Conservation (phyloP, 2,797 vertebrate genomes). For the Anisognathus igniventris region DNA sequence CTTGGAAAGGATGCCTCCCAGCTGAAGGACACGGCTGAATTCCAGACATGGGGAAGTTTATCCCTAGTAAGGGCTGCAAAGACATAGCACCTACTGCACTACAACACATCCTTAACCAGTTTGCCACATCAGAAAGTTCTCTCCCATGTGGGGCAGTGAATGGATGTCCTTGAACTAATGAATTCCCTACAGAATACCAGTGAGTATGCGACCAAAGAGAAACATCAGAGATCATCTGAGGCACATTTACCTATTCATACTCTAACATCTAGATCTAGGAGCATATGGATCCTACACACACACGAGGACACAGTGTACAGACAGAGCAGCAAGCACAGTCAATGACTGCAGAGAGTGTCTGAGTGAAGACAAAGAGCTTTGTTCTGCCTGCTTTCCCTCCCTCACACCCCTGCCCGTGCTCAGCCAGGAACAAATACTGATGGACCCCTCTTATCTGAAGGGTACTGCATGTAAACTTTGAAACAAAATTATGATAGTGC, state of each 20-base stretch:
- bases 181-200: not conserved
- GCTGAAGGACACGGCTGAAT: not conserved
- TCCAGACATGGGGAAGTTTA: not conserved
- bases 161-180: not conserved
- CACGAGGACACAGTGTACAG: not conserved
- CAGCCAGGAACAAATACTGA: not conserved
- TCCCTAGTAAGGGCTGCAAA: not conserved
- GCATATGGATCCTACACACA: not conserved
- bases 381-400: not conserved
- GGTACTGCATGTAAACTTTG: not conserved
- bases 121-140: not conserved
- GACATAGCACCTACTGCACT: not conserved
- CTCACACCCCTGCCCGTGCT: not conserved
- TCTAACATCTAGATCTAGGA: not conserved
- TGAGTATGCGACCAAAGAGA: not conserved
- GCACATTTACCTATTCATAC: not conserved
- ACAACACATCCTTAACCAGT: not conserved
- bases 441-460: not conserved
- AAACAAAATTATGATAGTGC: not conserved
- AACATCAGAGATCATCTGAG: not conserved
- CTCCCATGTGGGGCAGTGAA: not conserved
- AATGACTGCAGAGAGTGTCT: not conserved
- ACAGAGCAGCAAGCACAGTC: not conserved
- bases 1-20: not conserved
- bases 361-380: not conserved